These are phyloP conservation scores for Champsocephalus gunnari DNA, from an alignment of 2,797 vertebrate species.

Conservation along the genomic window DNA sequence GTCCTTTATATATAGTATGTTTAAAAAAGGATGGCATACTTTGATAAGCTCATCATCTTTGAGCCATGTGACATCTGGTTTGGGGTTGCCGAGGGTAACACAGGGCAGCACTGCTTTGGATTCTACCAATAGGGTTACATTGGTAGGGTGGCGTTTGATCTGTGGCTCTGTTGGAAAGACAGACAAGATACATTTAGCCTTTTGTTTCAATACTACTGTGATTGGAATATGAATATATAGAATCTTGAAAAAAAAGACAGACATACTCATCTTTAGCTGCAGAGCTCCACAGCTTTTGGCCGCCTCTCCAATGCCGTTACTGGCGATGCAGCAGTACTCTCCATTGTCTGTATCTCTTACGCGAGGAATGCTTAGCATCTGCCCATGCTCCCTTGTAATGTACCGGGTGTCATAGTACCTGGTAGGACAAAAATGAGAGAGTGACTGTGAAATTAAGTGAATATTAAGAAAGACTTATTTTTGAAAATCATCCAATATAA, in stretches of 20 bases:
- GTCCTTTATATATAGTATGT: background rate
- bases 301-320: constrained; percentile 90
- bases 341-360: constrained; percentile 93
- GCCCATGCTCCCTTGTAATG: constrained; percentile 90
- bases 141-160: constrained; percentile 94
- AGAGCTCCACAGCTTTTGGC: constrained; percentile 96
- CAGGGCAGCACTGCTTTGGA: constrained; percentile 96
- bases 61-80: constrained; percentile 95
- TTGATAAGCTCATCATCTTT: constrained; percentile 93
- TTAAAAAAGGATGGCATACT: constrained; percentile 69
- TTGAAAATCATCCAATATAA: background rate
- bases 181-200: background rate
- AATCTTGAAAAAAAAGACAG: background rate
- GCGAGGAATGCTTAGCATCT: constrained; percentile 92
- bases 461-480: background rate
- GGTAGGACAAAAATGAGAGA: constrained; percentile 16
- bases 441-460: background rate
- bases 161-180: constrained; percentile 88
- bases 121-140: constrained; percentile 91
- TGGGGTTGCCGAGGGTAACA: constrained; percentile 95
- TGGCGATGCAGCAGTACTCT: constrained; percentile 93
- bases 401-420: constrained; percentile 95
- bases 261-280: constrained; percentile 99
- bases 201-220: too few species aligned
- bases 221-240: too few species aligned